phyloP scores from a whole-genome alignment of 2,888 invertebrate species.

The Drosophila limbata region DNA sequence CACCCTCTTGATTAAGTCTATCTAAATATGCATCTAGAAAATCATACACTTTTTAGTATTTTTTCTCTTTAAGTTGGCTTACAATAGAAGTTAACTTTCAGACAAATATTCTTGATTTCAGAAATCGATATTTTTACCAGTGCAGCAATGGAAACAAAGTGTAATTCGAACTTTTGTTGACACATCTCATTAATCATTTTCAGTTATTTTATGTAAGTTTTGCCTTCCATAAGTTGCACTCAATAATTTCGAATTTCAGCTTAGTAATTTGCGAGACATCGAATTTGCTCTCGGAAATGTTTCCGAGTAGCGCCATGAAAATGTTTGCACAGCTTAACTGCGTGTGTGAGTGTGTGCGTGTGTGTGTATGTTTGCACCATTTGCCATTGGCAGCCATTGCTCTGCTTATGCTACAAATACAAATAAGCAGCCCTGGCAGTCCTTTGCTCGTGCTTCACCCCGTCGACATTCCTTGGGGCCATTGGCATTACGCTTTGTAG shows the following conservation, averaged over 20 bases:
- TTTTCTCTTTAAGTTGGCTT: too few species aligned
- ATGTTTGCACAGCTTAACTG: conserved; percentile 66
- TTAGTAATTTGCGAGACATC: conserved; percentile 19
- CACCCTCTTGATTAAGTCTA: too few species aligned
- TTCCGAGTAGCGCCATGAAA: conserved; percentile 52
- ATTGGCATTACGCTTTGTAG: conserved; percentile 62
- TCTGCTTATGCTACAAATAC: conserved; percentile 64
- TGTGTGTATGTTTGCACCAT: conserved; percentile 35
- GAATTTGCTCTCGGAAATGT: conserved; percentile 34
- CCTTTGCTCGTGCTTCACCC: conserved; percentile 8
- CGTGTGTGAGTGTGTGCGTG: conserved; percentile 4
- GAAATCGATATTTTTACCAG: neutral
- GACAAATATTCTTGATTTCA: too few species aligned
- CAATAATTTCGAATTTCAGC: conserved; percentile 45
- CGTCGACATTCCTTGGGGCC: conserved; percentile 30
- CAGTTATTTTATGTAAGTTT: conserved; percentile 13
- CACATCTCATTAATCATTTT: neutral
- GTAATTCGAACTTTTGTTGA: neutral
- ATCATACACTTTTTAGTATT: too few species aligned
- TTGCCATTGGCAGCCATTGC: conserved; percentile 53
- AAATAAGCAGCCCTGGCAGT: conserved; percentile 54
- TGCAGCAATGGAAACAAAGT: neutral
- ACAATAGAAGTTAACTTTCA: too few species aligned
- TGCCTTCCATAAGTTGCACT: conserved; percentile 15
- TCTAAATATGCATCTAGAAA: too few species aligned